These are phyloP conservation scores for Balaeniceps rex DNA, from an alignment of 2,113 vertebrate genomes.

Conservation along the genomic window DNA sequence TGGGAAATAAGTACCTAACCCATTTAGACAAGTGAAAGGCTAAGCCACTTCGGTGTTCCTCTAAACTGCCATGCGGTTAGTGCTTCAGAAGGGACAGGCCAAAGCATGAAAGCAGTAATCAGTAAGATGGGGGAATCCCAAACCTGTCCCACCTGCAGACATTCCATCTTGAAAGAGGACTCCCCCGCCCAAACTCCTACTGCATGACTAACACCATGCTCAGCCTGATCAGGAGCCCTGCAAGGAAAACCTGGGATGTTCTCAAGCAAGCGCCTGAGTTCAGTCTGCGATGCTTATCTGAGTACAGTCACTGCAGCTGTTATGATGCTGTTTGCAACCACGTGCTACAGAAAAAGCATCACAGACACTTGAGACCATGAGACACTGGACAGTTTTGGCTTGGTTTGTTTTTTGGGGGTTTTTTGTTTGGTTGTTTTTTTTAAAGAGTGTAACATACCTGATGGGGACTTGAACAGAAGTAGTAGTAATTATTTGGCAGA, in stretches of 20 bases:
- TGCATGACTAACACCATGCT: neutral
- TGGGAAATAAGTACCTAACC: neutral
- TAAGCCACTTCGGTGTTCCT: neutral
- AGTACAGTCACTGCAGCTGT: neutral
- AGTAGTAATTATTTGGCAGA: neutral
- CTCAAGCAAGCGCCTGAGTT: neutral
- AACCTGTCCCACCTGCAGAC: slow-evolving; percentile 19
- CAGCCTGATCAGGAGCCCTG: neutral
- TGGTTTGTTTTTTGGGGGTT: neutral
- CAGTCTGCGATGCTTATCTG: neutral
- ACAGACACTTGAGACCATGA: neutral
- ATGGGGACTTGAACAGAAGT: neutral
- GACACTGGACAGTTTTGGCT: neutral
- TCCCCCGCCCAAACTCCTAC: neutral
- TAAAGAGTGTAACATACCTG: neutral
- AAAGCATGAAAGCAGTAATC: slow-evolving; percentile 32
- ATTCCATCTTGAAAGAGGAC: neutral
- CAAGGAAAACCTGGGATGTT: neutral
- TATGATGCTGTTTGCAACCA: neutral
- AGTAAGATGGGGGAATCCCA: neutral
- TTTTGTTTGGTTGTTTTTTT: neutral
- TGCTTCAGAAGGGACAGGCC: neutral
- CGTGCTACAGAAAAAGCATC: neutral
- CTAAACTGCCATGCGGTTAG: neutral
- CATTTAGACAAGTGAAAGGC: neutral